These are phyloP conservation scores for Clarias pachynema DNA, from an alignment of 2,797 vertebrate genomes.

Conservation along the genomic window DNA sequence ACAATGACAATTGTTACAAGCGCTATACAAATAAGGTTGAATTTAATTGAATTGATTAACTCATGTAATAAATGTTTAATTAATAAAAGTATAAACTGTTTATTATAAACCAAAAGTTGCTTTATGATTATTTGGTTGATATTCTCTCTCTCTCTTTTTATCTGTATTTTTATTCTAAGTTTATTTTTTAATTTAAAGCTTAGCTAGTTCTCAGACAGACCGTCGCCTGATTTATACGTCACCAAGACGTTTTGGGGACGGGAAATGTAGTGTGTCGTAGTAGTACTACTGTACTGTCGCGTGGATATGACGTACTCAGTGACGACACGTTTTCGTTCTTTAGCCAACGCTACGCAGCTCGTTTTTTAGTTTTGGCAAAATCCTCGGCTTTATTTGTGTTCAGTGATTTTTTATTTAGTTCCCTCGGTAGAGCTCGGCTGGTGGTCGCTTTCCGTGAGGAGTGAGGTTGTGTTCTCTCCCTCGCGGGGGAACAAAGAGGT, in stretches of 20 bases:
- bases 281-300: not conserved
- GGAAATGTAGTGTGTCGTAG: slow-evolving; percentile 52
- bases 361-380: slow-evolving; percentile 23
- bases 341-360: slow-evolving; percentile 44
- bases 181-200: too few relatives aligned
- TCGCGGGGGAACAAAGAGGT: slow-evolving; percentile 57
- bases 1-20: too few relatives aligned
- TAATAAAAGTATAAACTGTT: not conserved
- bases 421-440: not conserved
- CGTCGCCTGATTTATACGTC: not conserved
- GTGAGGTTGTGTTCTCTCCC: slow-evolving; percentile 25
- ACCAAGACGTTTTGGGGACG: slow-evolving; percentile 25
- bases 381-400: not conserved
- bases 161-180: not conserved
- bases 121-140: not conserved
- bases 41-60: too few relatives aligned
- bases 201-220: not conserved
- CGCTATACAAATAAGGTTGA: too few relatives aligned
- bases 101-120: not conserved
- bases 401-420: not conserved
- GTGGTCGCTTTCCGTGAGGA: not conserved
- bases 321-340: slow-evolving; percentile 39
- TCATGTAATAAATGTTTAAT: not conserved
- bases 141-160: not conserved
- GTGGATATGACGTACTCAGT: not conserved